phyloP scores from a whole-genome alignment of 2,797 vertebrate genomes.

The Lacerta viridis region DNA sequence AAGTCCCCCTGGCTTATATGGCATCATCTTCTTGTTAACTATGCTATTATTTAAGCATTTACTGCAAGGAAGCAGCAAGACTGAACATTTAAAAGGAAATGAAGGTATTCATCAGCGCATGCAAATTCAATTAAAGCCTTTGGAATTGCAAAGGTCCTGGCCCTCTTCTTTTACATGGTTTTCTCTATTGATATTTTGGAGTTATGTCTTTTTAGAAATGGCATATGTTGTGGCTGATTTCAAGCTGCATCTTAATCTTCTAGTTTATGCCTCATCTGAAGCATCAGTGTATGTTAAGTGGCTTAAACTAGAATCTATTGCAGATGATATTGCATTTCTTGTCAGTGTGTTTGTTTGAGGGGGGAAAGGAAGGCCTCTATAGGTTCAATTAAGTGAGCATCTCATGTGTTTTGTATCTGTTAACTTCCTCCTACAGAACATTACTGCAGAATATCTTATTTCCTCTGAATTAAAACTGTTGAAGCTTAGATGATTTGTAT shows the following conservation, averaged over 20 bases:
- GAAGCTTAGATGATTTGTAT: slow-evolving; percentile 45
- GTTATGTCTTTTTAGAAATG: neutral
- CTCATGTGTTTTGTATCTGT: neutral
- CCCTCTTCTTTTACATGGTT: neutral
- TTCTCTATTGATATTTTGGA: neutral
- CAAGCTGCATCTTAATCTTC: neutral
- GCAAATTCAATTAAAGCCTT: neutral
- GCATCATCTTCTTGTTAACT: neutral
- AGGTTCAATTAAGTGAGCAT: slow-evolving; percentile 1
- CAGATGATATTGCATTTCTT: neutral
- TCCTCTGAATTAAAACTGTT: slow-evolving; percentile 40
- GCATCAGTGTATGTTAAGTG: neutral
- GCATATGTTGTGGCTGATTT: neutral
- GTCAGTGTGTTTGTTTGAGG: neutral
- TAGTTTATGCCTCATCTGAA: slow-evolving; percentile 19
- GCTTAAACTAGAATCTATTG: neutral
- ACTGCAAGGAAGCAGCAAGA: neutral
- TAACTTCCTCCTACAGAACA: slow-evolving; percentile 26
- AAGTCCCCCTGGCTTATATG: neutral
- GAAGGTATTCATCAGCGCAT: slow-evolving; percentile 35
- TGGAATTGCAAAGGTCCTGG: slow-evolving; percentile 18
- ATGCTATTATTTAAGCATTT: slow-evolving; percentile 7
- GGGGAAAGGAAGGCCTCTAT: slow-evolving; percentile 14
- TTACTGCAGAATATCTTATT: neutral
- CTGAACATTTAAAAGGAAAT: neutral